Percentiles rank a stretch among this genome's conserved stretches.
phyloP scores from a whole-genome alignment of 2,888 invertebrate species.

The Tridacna gigas region DNA sequence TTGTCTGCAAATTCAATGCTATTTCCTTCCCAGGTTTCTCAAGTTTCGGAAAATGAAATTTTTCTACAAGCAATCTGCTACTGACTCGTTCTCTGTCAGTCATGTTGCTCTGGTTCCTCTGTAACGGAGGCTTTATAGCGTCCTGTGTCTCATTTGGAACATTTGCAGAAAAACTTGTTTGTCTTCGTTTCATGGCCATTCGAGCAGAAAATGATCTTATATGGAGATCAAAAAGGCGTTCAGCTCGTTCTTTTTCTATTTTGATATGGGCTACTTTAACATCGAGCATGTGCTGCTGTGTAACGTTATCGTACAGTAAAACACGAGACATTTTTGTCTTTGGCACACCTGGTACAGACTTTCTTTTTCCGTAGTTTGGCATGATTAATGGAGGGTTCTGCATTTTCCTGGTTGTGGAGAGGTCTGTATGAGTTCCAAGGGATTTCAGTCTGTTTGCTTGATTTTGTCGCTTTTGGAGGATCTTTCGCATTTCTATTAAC shows the following conservation, averaged over 20 bases:
- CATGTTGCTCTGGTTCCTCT: not conserved
- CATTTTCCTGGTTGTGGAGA: conserved; percentile 69
- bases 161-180: conserved; percentile 7
- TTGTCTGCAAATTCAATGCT: conserved; percentile 63
- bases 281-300: conserved; percentile 80
- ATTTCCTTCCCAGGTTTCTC: conserved; percentile 58
- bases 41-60: conserved; percentile 56
- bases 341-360: conserved; percentile 66
- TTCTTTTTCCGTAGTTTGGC: conserved; percentile 79
- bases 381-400: conserved; percentile 76
- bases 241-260: conserved; percentile 70
- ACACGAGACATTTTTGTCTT: conserved; percentile 79
- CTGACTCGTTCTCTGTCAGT: not conserved
- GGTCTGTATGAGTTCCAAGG: conserved; percentile 14
- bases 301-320: conserved; percentile 80
- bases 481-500: not conserved
- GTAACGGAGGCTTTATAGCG: not conserved
- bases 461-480: not conserved
- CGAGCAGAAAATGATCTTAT: conserved; percentile 63
- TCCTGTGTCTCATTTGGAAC: not conserved
- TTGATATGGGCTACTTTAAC: conserved; percentile 73
- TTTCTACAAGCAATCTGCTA: conserved; percentile 33
- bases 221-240: conserved; percentile 73
- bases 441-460: not conserved
- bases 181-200: conserved; percentile 53